Evolutionary conservation across 2,888 invertebrate genomes (phyloP), one percentile per base, ranked within the genome.

Genomic region (Macrophya annulata): DNA sequence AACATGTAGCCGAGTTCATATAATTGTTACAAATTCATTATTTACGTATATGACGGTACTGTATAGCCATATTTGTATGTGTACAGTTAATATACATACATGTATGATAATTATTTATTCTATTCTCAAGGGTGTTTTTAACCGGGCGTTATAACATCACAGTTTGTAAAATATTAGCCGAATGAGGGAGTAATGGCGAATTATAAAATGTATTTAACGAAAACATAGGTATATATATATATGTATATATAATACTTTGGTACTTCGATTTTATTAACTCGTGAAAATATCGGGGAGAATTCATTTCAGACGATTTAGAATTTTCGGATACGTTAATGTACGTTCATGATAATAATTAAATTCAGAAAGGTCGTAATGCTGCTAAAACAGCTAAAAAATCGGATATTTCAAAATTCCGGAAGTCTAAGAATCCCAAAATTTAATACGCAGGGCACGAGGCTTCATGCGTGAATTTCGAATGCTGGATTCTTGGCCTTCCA

Each of bases 11-110:
- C 40, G 43, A 45, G 45, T 31, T 43, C 45, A 72, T 72, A 55
- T 81, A 84, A 84, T 84, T 84, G 84, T 84, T 71, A 72, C 51
- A 51, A 84, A 68, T 84, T n/a, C 84, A 84, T 84, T 84, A 71
- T 21, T 15, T 51, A 21, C 45, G 45, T 45, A 37, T 55, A 6
- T 71, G 68, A 25, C 71, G n/a, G 84, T 84, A 9, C 51, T 48
- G 15, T 84, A 51, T 2, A 77, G 31, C 31, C 15, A 3, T 43
- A 51, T 68, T 4, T 15, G 37, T 37, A 68, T 68, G 17, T 37
- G 12, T 15, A 37, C 68, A 31, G 12, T 68, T 10, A 31, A 68
- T 37, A 43, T 40, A n/a, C 17, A 17, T 9, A 45, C 9, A 40
- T 43, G 40, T 55, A 45, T 77, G n/a, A 55, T 85, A 79, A 85